Evolutionary conservation across 2,113 vertebrate genomes (phyloP), one percentile per base, ranked within the genome.

Genomic region (Mixornis gularis): DNA sequence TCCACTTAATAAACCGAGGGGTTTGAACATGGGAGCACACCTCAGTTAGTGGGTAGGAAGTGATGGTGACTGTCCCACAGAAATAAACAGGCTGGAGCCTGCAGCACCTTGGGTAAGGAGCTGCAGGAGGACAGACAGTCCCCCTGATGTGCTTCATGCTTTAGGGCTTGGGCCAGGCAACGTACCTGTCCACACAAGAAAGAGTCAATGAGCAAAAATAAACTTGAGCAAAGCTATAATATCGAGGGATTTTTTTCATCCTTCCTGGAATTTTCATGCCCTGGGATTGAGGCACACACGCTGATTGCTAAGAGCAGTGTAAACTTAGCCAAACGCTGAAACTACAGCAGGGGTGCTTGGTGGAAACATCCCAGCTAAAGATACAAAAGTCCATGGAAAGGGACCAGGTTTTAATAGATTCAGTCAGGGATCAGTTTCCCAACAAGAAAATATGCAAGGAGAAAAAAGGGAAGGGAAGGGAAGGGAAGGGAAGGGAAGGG

Each of bases 241-340:
- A 16, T 9, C 2, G 6, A 15, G 16, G 10, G 51, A 4, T 12
- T 19, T 53, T 53, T 56, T 56, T 29, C 13, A 43, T 20, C 13
- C 16, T 72, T 59, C 9, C 6, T 56, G 30, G 10, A 30, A 10
- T 4, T 30, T 65, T 85, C 65, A 32, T 60, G 44, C 46, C 21
- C 12, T 13, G 30, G 38, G 72, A 24, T 53, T 0, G 0, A 68
- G 40, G n/a, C 58, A 20, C 6, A 7, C 2, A 1, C n/a, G n/a
- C 11, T 21, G 18, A 13, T n/a, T 32, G 43, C 43, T 71, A 63
- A 38, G 25, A 84, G 26, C 19, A 6, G 51, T 4, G 19, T 30
- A 6, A n/a, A 10, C 46, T 12, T 5, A 40, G 49, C 24, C 46
- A 58, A 20, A 14, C 7, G 22, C 29, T 74, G 62, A 66, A 52